Evolutionary conservation across 2,888 invertebrate species (phyloP), one percentile per base, ranked within the genome.

Genomic region (Scotopteryx bipunctaria): DNA sequence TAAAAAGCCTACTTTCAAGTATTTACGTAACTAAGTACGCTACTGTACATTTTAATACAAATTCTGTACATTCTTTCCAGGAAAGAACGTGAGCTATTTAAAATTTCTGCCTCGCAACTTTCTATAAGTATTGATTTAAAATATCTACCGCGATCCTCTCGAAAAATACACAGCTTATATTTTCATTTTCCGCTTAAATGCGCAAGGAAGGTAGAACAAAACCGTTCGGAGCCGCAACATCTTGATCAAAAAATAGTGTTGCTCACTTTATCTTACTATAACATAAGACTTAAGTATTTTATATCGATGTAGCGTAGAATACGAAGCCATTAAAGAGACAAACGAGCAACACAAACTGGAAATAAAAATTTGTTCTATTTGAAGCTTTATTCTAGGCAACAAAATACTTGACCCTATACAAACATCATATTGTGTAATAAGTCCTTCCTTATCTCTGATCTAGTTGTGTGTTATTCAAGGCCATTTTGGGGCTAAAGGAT

Each of bases 391-490:
- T 57, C 38, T 36, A 59, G 58, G 58, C 55, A 54, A 35, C 32
- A 44, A 55, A 63, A 59, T 64, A 57, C 60, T 55, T 57, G 53
- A 25, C 52, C 21, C 56, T 53, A 66, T 65, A 67, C 27, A 67
- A 71, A 71, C 47, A 69, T 59, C 70, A 63, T 65, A 71, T 73
- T 71, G 72, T 67, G 66, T 70, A 68, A 69, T 70, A 73, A 70
- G 66, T 65, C 66, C 64, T 66, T 44, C 49, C 57, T 57, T 75
- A 71, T 71, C 71, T 69, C 63, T 73, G 75, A 74, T 72, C 69
- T 73, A 76, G 71, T 74, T 66, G 66, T 61, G 66, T 70, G 68
- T 66, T 73, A 73, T 66, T 73, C 71, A 73, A 68, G 72, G 75
- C 64, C 64, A 62, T 75, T 71, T 71, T 66, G 67, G 63, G 72